These are phyloP conservation scores for Fragum whitleyi DNA, from an alignment of 2,888 invertebrate genomes.

Conservation along the genomic window DNA sequence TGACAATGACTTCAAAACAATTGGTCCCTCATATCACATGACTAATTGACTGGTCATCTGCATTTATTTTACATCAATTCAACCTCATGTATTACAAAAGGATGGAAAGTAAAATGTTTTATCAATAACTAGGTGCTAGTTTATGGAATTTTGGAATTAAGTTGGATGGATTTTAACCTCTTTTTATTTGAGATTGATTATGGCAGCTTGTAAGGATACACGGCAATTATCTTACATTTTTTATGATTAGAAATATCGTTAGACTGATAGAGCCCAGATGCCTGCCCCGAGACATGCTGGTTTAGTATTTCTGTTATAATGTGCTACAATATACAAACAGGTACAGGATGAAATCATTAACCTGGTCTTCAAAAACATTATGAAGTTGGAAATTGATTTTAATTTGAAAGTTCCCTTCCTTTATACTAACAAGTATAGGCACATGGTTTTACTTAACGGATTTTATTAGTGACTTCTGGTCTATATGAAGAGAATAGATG, in stretches of 20 bases:
- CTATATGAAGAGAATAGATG: too few species aligned
- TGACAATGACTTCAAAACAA: constrained; percentile 28
- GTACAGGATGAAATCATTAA: constrained; percentile 27
- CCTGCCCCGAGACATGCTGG: constrained; percentile 17
- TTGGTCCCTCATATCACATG: constrained; percentile 21
- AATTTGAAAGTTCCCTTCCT: constrained; percentile 8
- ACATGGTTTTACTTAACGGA: constrained; percentile 10
- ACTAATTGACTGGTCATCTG: not conserved
- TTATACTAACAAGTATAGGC: constrained; percentile 11
- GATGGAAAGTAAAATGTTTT: not conserved
- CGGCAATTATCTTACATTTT: constrained; percentile 15
- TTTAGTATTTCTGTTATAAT: constrained; percentile 17
- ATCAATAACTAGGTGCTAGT: not conserved
- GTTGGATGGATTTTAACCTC: not conserved
- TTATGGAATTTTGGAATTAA: not conserved
- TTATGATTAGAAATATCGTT: constrained; percentile 17
- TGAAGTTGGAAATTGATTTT: constrained; percentile 10
- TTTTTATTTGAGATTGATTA: not conserved
- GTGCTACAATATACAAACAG: constrained; percentile 27
- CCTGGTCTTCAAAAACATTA: constrained; percentile 14
- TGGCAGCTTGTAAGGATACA: constrained; percentile 5
- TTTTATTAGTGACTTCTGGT: not conserved
- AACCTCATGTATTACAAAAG: not conserved
- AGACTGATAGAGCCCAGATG: constrained; percentile 23
- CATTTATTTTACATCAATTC: not conserved